Percentiles rank a stretch among this genome's conserved stretches.
Evolutionary conservation across 2,888 invertebrate species (phyloP).

Genomic region (Volucella inflata): DNA sequence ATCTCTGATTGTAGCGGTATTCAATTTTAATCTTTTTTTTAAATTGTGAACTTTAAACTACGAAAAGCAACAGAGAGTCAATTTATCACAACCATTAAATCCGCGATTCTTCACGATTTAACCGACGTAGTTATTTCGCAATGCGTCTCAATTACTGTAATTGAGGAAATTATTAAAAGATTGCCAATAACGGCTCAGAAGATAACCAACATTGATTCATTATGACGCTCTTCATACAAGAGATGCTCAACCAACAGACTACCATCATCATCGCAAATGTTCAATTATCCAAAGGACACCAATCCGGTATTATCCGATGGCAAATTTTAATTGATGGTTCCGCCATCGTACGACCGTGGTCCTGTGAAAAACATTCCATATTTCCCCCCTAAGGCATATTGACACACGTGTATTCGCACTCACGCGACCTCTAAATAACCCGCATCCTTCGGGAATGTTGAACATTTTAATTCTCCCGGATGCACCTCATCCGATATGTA

Average conservation of each 20-base stretch:
- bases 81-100: too few species aligned
- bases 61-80: too few species aligned
- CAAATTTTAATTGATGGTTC: constrained; percentile 71
- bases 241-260: constrained; percentile 2
- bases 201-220: constrained; percentile 62
- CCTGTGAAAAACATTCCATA: constrained; percentile 43
- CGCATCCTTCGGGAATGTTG: constrained; percentile 47
- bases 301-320: constrained; percentile 64
- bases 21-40: too few species aligned
- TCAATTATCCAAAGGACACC: constrained; percentile 67
- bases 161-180: constrained; percentile 51
- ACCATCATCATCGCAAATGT: constrained; percentile 26
- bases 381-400: constrained; percentile 21
- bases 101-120: too few species aligned
- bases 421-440: constrained; percentile 52
- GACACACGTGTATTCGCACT: constrained; percentile 19
- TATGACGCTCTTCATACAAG: constrained; percentile 48
- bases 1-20: too few species aligned
- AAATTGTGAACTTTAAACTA: too few species aligned
- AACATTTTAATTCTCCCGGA: constrained; percentile 60
- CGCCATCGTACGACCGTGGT: constrained; percentile 34
- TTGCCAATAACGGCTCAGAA: constrained; percentile 45
- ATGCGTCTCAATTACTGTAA: constrained; percentile 55
- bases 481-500: constrained; percentile 8
- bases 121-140: not conserved